Evolutionary conservation across 1,140 invertebrate species (phyloP), one percentile per base, ranked within the genome.

Genomic region (Ganaspis sp.): DNA sequence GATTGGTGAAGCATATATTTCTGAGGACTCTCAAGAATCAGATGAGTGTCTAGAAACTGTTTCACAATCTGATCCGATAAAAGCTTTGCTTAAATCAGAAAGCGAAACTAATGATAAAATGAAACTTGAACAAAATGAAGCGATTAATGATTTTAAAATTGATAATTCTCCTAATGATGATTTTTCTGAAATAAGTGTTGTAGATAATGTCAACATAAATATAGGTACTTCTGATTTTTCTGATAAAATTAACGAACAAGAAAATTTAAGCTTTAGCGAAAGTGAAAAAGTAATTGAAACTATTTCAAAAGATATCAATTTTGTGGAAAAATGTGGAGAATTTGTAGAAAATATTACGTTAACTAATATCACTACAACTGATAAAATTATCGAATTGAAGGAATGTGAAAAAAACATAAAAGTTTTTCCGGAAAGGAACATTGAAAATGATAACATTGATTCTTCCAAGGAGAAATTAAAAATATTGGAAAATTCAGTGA

Each of bases 1-100:
- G 34, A 88, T 88, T 42, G 86, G 83, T 64, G 86, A 88, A 75
- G 84, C 86, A 49, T 88, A 88, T 71, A 82, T 72, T 19, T 89
- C 86, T n/a, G 87, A 87, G 9, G 86, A 89, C 73, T 89, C 85
- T 29, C 83, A 88, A 73, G 84, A 82, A 21, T 81, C 58, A 15
- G 74, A 49, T 29, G 72, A 76, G 19, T 53, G 23, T 69, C 49
- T 12, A 38, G 69, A 76, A 19, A 74, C 5, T 70, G 15, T 17
- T 17, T 5, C 4, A 15, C 45, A 17, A 34, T 34, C 29, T 34
- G 6, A 6, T 34, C 29, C 29, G 2, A 3, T 6, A 34, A 34
- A 34, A 34, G 29, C 6, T 2, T 34, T 34, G 29, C 29, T 6
- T 34, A 6, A 34, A 34, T 34, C 29, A 34, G 29, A 34, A 49